These are phyloP conservation scores for Thunnus thynnus DNA, from an alignment of 2,113 vertebrate species.

Conservation along the genomic window DNA sequence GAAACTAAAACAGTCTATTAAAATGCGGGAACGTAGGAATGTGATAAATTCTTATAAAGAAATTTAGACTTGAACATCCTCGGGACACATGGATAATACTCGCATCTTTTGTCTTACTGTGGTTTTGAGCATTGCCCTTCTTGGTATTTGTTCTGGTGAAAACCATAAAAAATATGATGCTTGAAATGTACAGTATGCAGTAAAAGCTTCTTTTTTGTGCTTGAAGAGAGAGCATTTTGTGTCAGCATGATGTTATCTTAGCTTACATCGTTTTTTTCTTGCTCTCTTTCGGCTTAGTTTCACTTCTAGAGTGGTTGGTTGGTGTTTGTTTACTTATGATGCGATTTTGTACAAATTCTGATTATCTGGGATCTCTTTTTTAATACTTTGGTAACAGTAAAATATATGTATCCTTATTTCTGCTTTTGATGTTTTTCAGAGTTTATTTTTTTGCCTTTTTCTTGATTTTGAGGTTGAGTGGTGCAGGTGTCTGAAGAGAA, in stretches of 20 bases:
- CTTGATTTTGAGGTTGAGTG: background rate
- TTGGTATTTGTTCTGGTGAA: conserved; percentile 41
- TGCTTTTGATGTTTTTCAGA: background rate
- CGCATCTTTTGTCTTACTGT: conserved; percentile 57
- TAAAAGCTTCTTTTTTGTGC: conserved; percentile 12
- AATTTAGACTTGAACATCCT: conserved; percentile 36
- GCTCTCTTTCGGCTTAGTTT: background rate
- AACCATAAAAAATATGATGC: conserved; percentile 31
- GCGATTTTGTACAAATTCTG: conserved; percentile 2
- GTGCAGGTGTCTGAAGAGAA: background rate
- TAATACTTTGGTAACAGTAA: no score
- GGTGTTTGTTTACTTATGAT: background rate
- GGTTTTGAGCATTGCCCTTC: conserved; percentile 43
- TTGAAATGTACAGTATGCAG: conserved; percentile 26
- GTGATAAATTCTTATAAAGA: conserved; percentile 45
- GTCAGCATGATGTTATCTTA: conserved; percentile 25
- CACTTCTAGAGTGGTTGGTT: background rate
- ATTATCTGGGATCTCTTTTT: no score
- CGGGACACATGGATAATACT: conserved; percentile 19
- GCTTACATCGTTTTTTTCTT: conserved; percentile 7
- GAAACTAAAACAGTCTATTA: conserved; percentile 26
- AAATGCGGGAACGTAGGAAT: conserved; percentile 55
- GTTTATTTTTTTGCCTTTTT: background rate
- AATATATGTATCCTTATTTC: no score
- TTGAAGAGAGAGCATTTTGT: conserved; percentile 13